A percentile compares a stretch with the other conserved stretches of the same genome.
phyloP scores from a whole-genome alignment of 30 jellyfish, hydroid and myxozoan genomes.

The Aurelia sp. region DNA sequence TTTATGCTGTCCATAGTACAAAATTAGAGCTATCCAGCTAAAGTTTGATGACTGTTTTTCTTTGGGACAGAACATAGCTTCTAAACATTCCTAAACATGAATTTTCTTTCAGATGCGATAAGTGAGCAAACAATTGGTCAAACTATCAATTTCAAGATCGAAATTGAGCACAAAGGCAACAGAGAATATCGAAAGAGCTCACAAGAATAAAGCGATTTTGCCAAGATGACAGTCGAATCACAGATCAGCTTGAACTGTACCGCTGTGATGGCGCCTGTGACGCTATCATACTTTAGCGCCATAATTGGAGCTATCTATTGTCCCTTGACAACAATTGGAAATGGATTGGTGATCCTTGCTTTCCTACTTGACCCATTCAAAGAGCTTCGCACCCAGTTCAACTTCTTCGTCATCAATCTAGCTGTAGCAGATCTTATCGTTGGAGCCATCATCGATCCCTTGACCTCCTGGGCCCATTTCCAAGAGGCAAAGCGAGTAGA shows the following conservation, averaged over 20 bases:
- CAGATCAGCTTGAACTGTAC: slow-evolving; percentile 63
- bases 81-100: too few relatives aligned
- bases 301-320: slow-evolving; percentile 33
- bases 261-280: slow-evolving; percentile 49
- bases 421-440: slow-evolving; percentile 72
- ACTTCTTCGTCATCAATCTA: slow-evolving; percentile 62
- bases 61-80: too few relatives aligned
- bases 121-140: too few relatives aligned
- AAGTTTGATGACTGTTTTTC: too few relatives aligned
- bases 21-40: too few relatives aligned
- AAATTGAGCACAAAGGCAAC: too few relatives aligned
- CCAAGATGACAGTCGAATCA: slow-evolving; percentile 44
- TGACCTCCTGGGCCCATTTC: slow-evolving; percentile 60
- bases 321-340: slow-evolving; percentile 59
- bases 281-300: slow-evolving; percentile 55
- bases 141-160: too few relatives aligned
- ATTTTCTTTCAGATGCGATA: too few relatives aligned
- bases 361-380: slow-evolving; percentile 56
- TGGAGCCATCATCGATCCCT: slow-evolving; percentile 60
- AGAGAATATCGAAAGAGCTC: too few relatives aligned
- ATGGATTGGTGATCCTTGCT: slow-evolving; percentile 55
- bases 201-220: too few relatives aligned
- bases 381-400: slow-evolving; percentile 75
- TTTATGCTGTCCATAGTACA: too few relatives aligned
- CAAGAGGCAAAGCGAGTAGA: slow-evolving; percentile 63